Evolutionary conservation across 2,888 invertebrate genomes (phyloP).

Genomic region (Philopedon plagiatum): DNA sequence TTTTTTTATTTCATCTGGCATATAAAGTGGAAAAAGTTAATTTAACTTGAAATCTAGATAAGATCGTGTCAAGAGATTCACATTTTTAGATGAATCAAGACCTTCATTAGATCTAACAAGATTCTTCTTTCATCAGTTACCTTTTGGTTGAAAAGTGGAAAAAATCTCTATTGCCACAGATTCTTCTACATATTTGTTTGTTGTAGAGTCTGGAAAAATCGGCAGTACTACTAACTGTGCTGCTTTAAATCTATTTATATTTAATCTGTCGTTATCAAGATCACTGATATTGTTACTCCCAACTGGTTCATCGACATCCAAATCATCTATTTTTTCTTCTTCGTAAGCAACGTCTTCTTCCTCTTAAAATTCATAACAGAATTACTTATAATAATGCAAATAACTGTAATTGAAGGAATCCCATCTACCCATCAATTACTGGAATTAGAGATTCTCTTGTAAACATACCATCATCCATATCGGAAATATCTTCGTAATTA

Average conservation of each 20-base stretch:
- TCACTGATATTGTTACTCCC: constrained; percentile 17
- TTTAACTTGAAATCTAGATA: too few species aligned
- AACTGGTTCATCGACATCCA: constrained; percentile 24
- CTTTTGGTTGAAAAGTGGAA: neutral
- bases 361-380: constrained; percentile 27
- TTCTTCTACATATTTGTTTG: constrained; percentile 2
- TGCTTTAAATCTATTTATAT: constrained; percentile 9
- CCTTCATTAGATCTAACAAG: too few species aligned
- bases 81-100: too few species aligned
- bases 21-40: too few species aligned
- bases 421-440: too few species aligned
- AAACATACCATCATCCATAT: constrained; percentile 34
- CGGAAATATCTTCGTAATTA: constrained; percentile 41
- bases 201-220: neutral
- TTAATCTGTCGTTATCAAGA: constrained; percentile 9
- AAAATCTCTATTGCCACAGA: neutral
- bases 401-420: neutral
- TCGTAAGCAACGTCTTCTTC: constrained; percentile 42
- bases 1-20: too few species aligned
- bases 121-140: neutral
- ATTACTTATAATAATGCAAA: neutral
- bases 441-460: too few species aligned
- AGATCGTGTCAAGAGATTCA: too few species aligned
- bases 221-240: neutral
- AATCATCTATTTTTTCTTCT: constrained; percentile 19